phyloP scores from a whole-genome alignment of 2,113 vertebrate genomes.

The Macrotus californicus region DNA sequence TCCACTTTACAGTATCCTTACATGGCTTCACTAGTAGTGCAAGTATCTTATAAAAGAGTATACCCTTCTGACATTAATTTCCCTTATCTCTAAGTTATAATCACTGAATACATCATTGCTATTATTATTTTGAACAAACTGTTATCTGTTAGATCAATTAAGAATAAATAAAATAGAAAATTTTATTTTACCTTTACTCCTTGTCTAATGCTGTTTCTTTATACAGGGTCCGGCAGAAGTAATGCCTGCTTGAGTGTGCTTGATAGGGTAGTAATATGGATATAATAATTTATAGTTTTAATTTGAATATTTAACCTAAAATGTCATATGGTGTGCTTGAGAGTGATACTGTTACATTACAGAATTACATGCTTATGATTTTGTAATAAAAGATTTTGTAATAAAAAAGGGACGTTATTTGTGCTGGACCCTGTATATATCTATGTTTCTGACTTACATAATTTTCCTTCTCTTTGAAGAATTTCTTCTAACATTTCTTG shows the following conservation, averaged over 20 bases:
- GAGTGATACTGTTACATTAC: too few species aligned
- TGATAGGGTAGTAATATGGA: too few species aligned
- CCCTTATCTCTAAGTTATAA: not conserved
- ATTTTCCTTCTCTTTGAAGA: not conserved
- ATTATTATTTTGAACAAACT: not conserved
- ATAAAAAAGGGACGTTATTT: too few species aligned
- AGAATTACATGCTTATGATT: too few species aligned
- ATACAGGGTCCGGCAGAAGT: not conserved
- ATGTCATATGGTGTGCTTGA: too few species aligned
- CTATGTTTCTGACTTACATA: not conserved
- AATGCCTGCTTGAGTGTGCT: too few species aligned
- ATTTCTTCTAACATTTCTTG: not conserved
- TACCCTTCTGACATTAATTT: not conserved
- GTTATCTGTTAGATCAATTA: not conserved
- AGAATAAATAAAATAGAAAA: not conserved
- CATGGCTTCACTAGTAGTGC: not conserved
- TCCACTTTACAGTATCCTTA: not conserved
- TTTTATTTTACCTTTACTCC: not conserved
- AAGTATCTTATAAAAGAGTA: not conserved
- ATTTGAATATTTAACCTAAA: too few species aligned
- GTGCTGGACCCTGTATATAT: too few species aligned
- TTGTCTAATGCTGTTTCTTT: not conserved
- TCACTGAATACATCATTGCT: not conserved
- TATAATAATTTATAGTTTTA: too few species aligned
- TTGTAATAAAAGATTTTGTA: too few species aligned